A percentile compares a stretch with the other conserved stretches of the same genome.
Evolutionary conservation across 2,113 vertebrate species (phyloP).

Genomic region (Cyanoramphus novaezelandiae): DNA sequence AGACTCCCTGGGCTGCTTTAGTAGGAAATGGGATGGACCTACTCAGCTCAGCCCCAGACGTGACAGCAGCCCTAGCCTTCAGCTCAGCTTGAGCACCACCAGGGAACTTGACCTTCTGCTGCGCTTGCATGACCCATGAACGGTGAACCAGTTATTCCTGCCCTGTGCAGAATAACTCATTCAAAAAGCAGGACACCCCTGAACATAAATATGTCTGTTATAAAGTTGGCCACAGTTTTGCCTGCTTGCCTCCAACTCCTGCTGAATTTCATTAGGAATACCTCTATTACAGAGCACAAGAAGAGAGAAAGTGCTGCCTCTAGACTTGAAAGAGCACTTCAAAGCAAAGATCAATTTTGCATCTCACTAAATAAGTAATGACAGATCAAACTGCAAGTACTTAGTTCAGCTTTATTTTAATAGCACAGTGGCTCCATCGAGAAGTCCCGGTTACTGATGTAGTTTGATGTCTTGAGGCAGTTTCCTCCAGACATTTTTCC

Average conservation of each 20-base stretch:
- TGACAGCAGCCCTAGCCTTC: background rate
- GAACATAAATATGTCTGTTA: constrained; percentile 56
- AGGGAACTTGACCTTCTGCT: constrained; percentile 51
- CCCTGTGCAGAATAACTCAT: constrained; percentile 4
- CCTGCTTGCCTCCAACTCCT: background rate
- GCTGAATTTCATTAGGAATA: constrained; percentile 45
- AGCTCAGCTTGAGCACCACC: background rate
- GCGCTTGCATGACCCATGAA: background rate
- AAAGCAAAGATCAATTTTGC: constrained; percentile 50
- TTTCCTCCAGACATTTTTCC: constrained; percentile 9
- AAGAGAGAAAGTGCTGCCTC: constrained; percentile 1
- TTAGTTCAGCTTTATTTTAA: constrained; percentile 52
- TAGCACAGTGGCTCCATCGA: background rate
- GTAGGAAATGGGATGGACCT: background rate
- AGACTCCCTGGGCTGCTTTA: background rate
- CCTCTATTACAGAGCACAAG: constrained; percentile 16
- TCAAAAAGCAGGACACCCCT: background rate
- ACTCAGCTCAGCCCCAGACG: background rate
- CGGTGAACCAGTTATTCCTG: background rate
- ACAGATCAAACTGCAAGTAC: constrained; percentile 43
- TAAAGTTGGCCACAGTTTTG: background rate
- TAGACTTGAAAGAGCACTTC: constrained; percentile 30
- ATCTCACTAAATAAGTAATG: constrained; percentile 53
- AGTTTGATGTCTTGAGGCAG: background rate
- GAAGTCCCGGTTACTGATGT: constrained; percentile 11